Base-by-base conservation (phyloP, 2,888 invertebrate genomes). In the Agonopterix subpropinquella region DNA sequence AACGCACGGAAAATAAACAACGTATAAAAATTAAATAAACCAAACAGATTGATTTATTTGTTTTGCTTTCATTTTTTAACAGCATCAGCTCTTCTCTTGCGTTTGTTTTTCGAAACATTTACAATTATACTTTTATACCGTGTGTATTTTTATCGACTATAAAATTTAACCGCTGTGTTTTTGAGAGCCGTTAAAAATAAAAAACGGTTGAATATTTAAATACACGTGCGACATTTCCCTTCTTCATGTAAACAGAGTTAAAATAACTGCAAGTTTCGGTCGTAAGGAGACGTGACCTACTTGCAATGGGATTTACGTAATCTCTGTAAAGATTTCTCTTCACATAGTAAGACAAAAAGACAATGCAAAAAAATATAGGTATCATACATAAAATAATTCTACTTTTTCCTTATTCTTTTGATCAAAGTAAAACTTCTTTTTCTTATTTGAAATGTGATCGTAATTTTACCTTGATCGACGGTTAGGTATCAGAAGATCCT, bases 1-100 rank as follows among this genome's bases (percentile, higher is more conserved):
- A 58, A 57, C 54, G 53, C 51, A 57, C 50, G 51, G 28, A 62
- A 61, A 67, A 67, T 67, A 72, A 73, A 74, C 74, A 72, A 55
- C 58, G 59, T 53, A 55, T 54, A 63, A 50, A 54, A 60, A 59
- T 62, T 60, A 70, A 73, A 69, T 62, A 73, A 68, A 68, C 63
- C 53, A 44, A 18, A 36, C 44, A n/a, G 39, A 48, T 48, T 54
- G 53, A 58, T 59, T 59, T 62, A 59, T 62, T 51, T 53, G 44
- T 46, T 45, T 47, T 45, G 44, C 39, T 35, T 36, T 35, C 28
- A 28, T 15, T 43, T 8, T 43, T 11, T 43, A 11, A 15, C 18
- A 43, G 10, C 4, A 39, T 39, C 9, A 37, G 10, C 10, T 10
- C 39, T 39, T 39, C 11, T 9, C 11, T 39, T 39, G 11, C 10